Base-by-base conservation (phyloP, 1,140 invertebrate genomes). In the Dermatophagoides farinae region DNA sequence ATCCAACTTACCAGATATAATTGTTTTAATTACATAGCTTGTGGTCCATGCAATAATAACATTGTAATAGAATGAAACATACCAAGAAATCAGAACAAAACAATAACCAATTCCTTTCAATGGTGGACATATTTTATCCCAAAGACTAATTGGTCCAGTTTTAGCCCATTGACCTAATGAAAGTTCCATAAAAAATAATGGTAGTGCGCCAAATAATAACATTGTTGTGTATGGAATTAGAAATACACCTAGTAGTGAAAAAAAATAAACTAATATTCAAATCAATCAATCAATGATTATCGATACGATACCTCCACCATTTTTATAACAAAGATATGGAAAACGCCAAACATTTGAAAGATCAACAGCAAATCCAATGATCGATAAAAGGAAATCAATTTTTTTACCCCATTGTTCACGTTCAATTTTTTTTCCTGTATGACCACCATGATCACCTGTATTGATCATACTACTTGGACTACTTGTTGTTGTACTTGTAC, bases 331-430 rank as follows among this genome's bases (percentile, higher is more conserved):
- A 68, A 86, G 80, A 70, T 85, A 85, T 23, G 82, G 83, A 69
- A 88, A 88, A 46, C 80, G 68, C 83, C 83, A 86, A 1, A 86
- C 82, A 67, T 86, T 86, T 46, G 82, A 84, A 38, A 86, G 75
- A 72, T 88, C 86, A 1, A 89, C 85, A 8, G 86, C 85, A 67
- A 88, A 89, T 0, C 86, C 86, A 61, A 88, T 82, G 47, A 88
- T 85, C 10, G 85, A 84, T 53, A 89, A 74, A 22, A 89, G 75
- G 71, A 89, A 90, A 72, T 91, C 87, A 31, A 86, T 82, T 72
- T 91, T 90, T 72, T 88, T 87, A 62, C 70, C 71, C 74, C 73
- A 75, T 12, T 68, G 68, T 57, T 68, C 70, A 31, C 73, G 51
- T 4, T 63, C 62, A 6, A 61, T 57, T 20, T 16, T 22, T 20